Conservation (phyloP, 1,140 invertebrate genomes). For the Drosophila ananassae region DNA sequence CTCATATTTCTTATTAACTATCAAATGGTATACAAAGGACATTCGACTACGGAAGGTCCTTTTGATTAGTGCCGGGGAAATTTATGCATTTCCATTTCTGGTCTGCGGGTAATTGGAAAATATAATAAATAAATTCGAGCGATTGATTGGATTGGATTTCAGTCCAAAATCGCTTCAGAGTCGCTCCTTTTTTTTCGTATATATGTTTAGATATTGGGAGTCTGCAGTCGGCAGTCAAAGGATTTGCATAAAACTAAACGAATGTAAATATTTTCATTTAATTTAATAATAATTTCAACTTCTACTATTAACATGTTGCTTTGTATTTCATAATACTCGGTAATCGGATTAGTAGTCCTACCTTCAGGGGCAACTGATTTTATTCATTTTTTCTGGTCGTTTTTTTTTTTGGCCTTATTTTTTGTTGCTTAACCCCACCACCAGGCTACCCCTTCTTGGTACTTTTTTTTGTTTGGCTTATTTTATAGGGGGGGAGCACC, state of each 20-base stretch:
- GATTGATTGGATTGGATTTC: slow-evolving; percentile 12
- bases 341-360: background rate
- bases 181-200: background rate
- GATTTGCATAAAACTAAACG: slow-evolving; percentile 3
- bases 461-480: background rate
- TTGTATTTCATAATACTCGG: background rate
- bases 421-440: too few species aligned
- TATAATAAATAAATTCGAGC: slow-evolving; percentile 33
- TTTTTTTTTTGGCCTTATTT: background rate
- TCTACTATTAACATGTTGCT: background rate
- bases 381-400: background rate
- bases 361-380: background rate
- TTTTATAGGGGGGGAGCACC: too few species aligned
- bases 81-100: slow-evolving; percentile 51
- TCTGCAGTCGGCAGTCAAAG: background rate
- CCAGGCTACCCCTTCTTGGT: background rate
- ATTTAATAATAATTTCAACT: background rate
- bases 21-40: slow-evolving; percentile 40
- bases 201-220: background rate
- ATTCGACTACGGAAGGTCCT: slow-evolving; percentile 13
- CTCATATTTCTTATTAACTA: slow-evolving; percentile 58
- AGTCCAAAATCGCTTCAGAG: background rate
- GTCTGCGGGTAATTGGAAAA: slow-evolving; percentile 22
- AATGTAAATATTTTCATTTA: slow-evolving; percentile 4
- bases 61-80: slow-evolving; percentile 52